Percentiles rank a stretch among this genome's conserved stretches.
These are phyloP conservation scores for Halictus ligatus DNA, from an alignment of 2,888 invertebrate species.

Conservation along the genomic window DNA sequence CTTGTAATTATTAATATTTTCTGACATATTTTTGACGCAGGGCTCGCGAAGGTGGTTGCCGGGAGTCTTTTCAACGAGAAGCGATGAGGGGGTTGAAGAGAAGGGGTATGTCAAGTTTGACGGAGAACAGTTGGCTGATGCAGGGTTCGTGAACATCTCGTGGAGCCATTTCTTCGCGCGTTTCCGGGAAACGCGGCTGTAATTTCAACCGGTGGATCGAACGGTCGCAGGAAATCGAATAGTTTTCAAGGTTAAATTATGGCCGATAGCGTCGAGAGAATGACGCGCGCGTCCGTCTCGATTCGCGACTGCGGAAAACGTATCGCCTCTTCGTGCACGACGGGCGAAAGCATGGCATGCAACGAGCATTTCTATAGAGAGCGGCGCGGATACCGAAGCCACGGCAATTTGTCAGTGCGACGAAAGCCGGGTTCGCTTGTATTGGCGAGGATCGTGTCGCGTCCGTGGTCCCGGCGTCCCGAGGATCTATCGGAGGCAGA, in stretches of 20 bases:
- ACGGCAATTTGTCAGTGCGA: slow-evolving; percentile 30
- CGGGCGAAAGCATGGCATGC: slow-evolving; percentile 51
- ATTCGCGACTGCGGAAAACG: slow-evolving; percentile 40
- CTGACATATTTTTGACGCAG: too few species aligned
- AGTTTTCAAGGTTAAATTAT: neutral
- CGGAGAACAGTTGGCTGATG: too few species aligned
- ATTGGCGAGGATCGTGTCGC: neutral
- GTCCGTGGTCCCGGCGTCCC: neutral
- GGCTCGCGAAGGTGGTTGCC: too few species aligned
- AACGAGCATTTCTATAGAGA: slow-evolving; percentile 7
- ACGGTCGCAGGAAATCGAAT: too few species aligned
- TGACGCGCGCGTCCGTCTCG: neutral
- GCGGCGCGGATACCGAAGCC: neutral
- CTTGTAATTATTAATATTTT: too few species aligned
- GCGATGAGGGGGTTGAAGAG: too few species aligned
- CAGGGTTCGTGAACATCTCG: too few species aligned
- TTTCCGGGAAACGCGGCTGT: too few species aligned
- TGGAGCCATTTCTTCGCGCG: too few species aligned
- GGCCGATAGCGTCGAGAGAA: neutral
- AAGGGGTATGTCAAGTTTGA: too few species aligned
- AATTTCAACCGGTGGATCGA: too few species aligned
- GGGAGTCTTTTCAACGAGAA: too few species aligned
- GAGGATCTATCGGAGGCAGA: neutral
- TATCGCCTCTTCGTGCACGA: slow-evolving; percentile 24
- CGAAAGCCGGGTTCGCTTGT: slow-evolving; percentile 20